Evolutionary conservation across 2,888 invertebrate genomes (phyloP).

Genomic region (Mactromeris polynyma): DNA sequence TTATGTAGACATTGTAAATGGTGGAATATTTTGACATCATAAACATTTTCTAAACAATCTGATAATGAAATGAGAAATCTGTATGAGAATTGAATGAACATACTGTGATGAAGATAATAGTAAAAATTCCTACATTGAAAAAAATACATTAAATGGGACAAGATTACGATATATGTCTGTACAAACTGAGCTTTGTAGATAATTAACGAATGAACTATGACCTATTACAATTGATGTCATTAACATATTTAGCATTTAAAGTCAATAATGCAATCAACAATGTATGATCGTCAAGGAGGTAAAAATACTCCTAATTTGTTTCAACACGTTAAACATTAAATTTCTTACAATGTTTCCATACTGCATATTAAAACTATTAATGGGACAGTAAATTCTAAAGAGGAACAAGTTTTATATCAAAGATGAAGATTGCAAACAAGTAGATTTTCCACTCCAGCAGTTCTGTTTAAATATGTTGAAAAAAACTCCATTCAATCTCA

Average conservation of each 20-base stretch:
- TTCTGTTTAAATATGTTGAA: too few species aligned
- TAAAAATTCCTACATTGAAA: neutral
- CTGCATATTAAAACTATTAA: too few species aligned
- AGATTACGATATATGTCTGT: neutral
- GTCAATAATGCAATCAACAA: too few species aligned
- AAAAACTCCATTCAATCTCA: too few species aligned
- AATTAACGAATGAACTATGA: neutral
- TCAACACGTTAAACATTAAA: too few species aligned
- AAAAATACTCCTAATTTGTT: too few species aligned
- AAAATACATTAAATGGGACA: neutral
- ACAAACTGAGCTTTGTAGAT: slow-evolving; percentile 8
- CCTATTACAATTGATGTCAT: neutral
- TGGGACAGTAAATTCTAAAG: too few species aligned
- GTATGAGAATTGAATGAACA: neutral
- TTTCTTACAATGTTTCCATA: too few species aligned
- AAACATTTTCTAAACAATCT: neutral
- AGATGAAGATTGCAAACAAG: too few species aligned
- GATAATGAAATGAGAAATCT: slow-evolving; percentile 4
- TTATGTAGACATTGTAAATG: neutral
- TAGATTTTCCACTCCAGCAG: too few species aligned
- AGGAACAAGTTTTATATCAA: too few species aligned
- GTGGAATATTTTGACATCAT: slow-evolving; percentile 11
- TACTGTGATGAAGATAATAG: neutral
- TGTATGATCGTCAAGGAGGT: too few species aligned
- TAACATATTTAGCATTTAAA: neutral